phyloP scores from a whole-genome alignment of 2,888 invertebrate genomes.

The Hermaeophaga mercurialis region DNA sequence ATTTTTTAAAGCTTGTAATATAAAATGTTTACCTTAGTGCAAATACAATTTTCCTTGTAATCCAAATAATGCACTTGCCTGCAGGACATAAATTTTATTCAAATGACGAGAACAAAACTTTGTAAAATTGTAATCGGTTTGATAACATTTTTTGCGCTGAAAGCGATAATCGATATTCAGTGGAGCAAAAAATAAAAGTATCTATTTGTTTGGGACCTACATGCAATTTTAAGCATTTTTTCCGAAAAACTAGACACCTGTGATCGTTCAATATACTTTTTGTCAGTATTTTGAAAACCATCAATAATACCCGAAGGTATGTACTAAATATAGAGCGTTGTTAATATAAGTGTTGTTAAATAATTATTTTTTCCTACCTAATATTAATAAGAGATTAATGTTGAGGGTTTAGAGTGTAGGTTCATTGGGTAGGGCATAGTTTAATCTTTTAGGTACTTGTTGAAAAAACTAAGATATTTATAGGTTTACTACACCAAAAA shows the following conservation, averaged over 20 bases:
- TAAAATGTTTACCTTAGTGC: not conserved
- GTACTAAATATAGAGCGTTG: not conserved
- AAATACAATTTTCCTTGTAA: not conserved
- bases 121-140: constrained; percentile 20
- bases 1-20: too few species aligned
- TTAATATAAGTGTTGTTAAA: too few species aligned
- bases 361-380: too few species aligned
- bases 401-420: too few species aligned
- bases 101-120: constrained; percentile 20
- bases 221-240: constrained; percentile 6
- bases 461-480: too few species aligned
- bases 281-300: not conserved
- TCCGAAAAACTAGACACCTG: not conserved
- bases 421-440: too few species aligned
- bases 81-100: constrained; percentile 18
- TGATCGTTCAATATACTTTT: not conserved
- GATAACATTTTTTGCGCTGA: constrained; percentile 17
- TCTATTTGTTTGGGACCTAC: not conserved
- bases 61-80: constrained; percentile 14
- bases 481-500: too few species aligned
- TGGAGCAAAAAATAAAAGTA: constrained; percentile 1
- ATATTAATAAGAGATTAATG: too few species aligned
- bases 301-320: not conserved
- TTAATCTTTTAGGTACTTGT: too few species aligned
- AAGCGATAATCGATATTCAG: constrained; percentile 20